Conservation (phyloP, 2,888 invertebrate species). For the Coelopa pilipes region DNA sequence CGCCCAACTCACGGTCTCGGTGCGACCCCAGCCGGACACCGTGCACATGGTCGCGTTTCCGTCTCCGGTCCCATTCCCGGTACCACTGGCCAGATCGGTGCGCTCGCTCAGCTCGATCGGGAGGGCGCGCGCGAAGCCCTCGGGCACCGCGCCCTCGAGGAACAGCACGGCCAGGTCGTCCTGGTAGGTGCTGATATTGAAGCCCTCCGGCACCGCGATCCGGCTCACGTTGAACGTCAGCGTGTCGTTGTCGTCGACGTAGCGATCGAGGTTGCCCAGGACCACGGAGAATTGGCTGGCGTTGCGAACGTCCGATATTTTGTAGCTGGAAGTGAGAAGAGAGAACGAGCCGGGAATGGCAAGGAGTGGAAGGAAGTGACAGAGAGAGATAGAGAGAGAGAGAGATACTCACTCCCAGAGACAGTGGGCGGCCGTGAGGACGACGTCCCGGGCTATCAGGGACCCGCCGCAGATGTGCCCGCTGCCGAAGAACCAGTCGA, state of each 20-base stretch:
- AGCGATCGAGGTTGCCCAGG: slow-evolving; percentile 63
- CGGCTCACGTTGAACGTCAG: slow-evolving; percentile 52
- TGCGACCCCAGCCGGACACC: slow-evolving; percentile 66
- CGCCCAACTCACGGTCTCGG: slow-evolving; percentile 57
- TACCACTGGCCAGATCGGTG: slow-evolving; percentile 65
- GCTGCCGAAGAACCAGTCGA: slow-evolving; percentile 56
- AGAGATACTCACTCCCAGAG: slow-evolving; percentile 41
- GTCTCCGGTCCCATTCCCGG: slow-evolving; percentile 54
- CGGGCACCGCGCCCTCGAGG: slow-evolving; percentile 56
- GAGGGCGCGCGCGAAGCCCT: slow-evolving; percentile 37
- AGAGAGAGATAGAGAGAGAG: background rate
- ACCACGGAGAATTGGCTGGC: slow-evolving; percentile 52
- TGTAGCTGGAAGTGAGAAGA: slow-evolving; percentile 30
- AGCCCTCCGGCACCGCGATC: slow-evolving; percentile 45
- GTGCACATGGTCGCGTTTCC: slow-evolving; percentile 56
- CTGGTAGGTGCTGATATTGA: slow-evolving; percentile 52
- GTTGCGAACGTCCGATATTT: background rate
- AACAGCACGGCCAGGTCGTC: slow-evolving; percentile 58
- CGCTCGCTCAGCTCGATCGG: slow-evolving; percentile 65
- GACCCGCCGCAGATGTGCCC: slow-evolving; percentile 63
- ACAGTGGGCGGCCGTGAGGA: slow-evolving; percentile 62
- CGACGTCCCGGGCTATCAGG: slow-evolving; percentile 53
- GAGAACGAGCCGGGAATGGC: background rate
- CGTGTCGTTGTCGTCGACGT: slow-evolving; percentile 49
- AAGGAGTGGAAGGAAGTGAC: background rate